phyloP scores from a whole-genome alignment of 1,140 invertebrate species.

The Parasteatoda tepidariorum region DNA sequence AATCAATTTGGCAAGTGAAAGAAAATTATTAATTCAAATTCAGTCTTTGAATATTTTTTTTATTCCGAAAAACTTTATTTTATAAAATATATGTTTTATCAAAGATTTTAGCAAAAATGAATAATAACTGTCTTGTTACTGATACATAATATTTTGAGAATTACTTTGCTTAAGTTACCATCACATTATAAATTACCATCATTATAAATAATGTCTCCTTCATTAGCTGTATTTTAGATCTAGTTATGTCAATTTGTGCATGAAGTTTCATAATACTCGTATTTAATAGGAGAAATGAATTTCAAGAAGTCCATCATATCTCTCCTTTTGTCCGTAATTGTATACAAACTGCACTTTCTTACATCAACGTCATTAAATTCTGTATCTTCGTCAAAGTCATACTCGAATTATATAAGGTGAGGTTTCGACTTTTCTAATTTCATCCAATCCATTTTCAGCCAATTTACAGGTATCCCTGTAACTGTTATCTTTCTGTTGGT shows the following conservation, averaged over 20 bases:
- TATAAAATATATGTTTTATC: conserved; percentile 2
- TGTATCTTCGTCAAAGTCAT: conserved; percentile 10
- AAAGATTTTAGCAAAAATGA: conserved; percentile 25
- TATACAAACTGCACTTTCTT: conserved; percentile 12
- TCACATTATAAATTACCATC: background rate
- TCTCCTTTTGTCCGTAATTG: background rate
- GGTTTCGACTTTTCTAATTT: background rate
- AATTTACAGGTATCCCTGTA: conserved; percentile 2
- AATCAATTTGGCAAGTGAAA: conserved; percentile 4
- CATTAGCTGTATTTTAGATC: background rate
- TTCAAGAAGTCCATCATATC: background rate
- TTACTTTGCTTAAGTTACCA: background rate
- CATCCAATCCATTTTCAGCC: conserved; percentile 9
- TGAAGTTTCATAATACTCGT: conserved; percentile 22
- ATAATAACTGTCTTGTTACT: background rate
- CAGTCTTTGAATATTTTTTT: conserved; percentile 7
- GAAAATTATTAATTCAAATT: conserved; percentile 11
- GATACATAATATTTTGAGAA: background rate
- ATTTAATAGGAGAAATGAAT: conserved; percentile 27
- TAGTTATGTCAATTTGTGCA: conserved; percentile 12
- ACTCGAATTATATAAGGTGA: conserved; percentile 16
- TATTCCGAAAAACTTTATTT: background rate
- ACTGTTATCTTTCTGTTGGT: background rate
- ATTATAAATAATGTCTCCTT: conserved; percentile 32
- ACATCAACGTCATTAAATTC: conserved; percentile 30